A percentile compares a stretch with the other conserved stretches of the same genome.
These are phyloP conservation scores for Eupithecia tripunctaria DNA, from an alignment of 2,888 invertebrate genomes.

Conservation along the genomic window DNA sequence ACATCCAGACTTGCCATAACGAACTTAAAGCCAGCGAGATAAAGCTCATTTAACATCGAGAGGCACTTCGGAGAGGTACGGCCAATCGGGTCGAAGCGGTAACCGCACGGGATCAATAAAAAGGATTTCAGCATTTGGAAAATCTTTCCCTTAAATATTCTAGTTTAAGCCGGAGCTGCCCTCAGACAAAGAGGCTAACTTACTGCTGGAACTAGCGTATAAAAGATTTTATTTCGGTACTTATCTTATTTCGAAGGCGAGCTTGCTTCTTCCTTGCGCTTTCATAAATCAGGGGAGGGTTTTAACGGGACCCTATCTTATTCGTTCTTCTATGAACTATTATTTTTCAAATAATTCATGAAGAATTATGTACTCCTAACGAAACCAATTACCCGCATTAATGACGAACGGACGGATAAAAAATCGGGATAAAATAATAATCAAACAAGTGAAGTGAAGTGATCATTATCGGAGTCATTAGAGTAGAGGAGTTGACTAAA, in stretches of 20 bases:
- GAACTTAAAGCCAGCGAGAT: background rate
- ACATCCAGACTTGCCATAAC: background rate
- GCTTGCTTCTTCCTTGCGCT: background rate
- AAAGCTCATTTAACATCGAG: slow-evolving; percentile 22
- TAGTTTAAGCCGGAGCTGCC: slow-evolving; percentile 33
- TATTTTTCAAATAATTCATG: background rate
- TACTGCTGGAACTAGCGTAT: slow-evolving; percentile 21
- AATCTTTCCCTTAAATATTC: slow-evolving; percentile 46
- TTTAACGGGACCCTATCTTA: background rate
- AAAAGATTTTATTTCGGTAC: slow-evolving; percentile 25
- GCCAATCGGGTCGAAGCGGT: slow-evolving; percentile 25
- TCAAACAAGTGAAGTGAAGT: slow-evolving; percentile 5
- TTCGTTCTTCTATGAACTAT: background rate
- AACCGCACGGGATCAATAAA: slow-evolving; percentile 40
- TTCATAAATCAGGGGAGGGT: background rate
- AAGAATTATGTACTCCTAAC: background rate
- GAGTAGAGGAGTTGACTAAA: slow-evolving; percentile 26
- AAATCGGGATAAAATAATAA: background rate
- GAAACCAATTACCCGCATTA: background rate
- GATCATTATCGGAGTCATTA: slow-evolving; percentile 21
- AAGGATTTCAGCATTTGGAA: slow-evolving; percentile 44
- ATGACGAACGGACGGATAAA: too few relatives aligned
- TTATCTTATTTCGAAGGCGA: background rate
- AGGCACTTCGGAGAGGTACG: slow-evolving; percentile 10
- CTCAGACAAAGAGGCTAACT: slow-evolving; percentile 32